Percentiles rank a stretch among this genome's conserved stretches.
phyloP scores from a whole-genome alignment of 2,888 invertebrate genomes.

The Coelogynopora nodosa region DNA sequence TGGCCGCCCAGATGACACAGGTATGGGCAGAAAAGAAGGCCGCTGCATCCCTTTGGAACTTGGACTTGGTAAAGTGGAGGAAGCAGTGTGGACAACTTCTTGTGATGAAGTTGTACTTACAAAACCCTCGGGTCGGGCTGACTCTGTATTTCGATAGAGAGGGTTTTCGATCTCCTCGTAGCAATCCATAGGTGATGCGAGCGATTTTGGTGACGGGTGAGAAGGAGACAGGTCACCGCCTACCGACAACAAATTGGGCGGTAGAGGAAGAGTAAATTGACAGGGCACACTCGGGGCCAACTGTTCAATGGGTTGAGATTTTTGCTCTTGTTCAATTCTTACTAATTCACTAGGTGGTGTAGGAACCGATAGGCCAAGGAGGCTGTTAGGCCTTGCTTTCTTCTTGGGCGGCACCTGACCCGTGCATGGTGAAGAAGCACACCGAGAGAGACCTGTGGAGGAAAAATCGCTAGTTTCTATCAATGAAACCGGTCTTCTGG shows the following conservation, averaged over 20 bases:
- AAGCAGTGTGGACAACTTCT: neutral
- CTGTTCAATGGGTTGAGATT: neutral
- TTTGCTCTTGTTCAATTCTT: neutral
- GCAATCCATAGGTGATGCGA: neutral
- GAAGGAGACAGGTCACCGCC: neutral
- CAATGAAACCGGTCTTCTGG: neutral
- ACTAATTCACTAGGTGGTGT: slow-evolving; percentile 17
- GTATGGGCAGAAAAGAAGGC: neutral
- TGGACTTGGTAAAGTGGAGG: neutral
- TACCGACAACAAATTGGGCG: neutral
- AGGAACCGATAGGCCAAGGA: neutral
- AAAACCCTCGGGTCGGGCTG: neutral
- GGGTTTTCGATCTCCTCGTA: neutral
- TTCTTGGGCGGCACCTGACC: slow-evolving; percentile 26
- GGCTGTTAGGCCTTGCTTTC: neutral
- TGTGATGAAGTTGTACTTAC: neutral
- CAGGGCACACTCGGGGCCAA: neutral
- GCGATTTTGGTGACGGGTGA: neutral
- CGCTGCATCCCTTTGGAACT: neutral
- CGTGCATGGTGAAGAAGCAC: neutral
- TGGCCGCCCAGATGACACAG: too few relatives aligned
- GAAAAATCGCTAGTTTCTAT: neutral
- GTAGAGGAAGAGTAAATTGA: neutral
- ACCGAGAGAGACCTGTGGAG: neutral
- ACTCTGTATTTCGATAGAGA: neutral